Conservation (phyloP, 1,140 invertebrate genomes). For the Drosophila pectinifera region DNA sequence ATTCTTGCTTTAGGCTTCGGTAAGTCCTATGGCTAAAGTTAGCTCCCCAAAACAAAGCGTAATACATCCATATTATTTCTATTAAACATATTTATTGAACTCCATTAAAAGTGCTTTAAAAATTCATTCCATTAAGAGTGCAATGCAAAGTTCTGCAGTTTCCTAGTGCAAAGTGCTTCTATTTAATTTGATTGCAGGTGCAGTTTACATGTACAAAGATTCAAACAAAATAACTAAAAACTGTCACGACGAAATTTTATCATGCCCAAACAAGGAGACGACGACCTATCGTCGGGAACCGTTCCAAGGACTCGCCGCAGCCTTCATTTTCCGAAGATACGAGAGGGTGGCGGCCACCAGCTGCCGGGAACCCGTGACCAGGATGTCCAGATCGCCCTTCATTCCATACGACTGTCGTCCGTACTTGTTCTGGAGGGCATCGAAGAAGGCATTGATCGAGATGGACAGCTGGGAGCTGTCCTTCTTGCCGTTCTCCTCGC, state of each 20-base stretch:
- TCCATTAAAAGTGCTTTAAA: background rate
- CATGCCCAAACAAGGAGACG: background rate
- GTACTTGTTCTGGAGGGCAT: slow-evolving; percentile 67
- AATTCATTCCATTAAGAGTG: background rate
- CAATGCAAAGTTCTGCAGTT: no score
- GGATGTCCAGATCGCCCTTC: slow-evolving; percentile 87
- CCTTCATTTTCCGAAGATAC: slow-evolving; percentile 44
- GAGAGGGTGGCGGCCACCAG: slow-evolving; percentile 92
- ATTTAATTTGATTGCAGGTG: background rate
- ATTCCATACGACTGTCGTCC: slow-evolving; percentile 69
- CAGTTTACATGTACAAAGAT: background rate
- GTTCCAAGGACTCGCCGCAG: slow-evolving; percentile 10
- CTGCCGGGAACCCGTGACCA: slow-evolving; percentile 96
- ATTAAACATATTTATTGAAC: background rate
- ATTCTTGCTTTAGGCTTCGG: no score
- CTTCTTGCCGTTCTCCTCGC: slow-evolving; percentile 58
- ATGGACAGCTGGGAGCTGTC: slow-evolving; percentile 61
- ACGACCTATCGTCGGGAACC: background rate
- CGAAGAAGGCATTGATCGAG: slow-evolving; percentile 60
- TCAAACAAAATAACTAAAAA: slow-evolving; percentile 29
- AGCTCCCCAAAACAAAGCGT: no score
- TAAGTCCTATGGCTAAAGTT: no score
- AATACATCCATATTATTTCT: no score
- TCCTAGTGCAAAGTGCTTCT: background rate
- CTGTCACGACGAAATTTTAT: slow-evolving; percentile 29